Evolutionary conservation across 2,113 vertebrate genomes (phyloP).

Genomic region (Porphyrio hochstetteri): DNA sequence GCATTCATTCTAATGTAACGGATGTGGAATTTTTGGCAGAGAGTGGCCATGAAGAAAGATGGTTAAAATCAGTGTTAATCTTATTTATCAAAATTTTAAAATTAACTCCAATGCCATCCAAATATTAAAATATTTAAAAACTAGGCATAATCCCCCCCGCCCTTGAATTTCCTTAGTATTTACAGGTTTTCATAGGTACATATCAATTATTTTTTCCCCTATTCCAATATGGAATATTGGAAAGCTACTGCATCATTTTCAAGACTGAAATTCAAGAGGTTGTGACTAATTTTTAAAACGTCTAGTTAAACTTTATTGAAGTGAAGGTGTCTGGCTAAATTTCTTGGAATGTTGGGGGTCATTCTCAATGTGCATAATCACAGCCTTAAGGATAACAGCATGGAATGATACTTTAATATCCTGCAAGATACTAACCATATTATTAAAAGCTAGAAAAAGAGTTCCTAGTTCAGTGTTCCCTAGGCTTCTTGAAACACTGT

Average conservation of each 20-base stretch:
- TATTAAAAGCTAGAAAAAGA: not conserved
- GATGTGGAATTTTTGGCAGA: not conserved
- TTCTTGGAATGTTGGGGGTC: not conserved
- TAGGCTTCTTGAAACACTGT: not conserved
- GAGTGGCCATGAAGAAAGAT: not conserved
- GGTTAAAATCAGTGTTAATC: not conserved
- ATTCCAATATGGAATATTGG: not conserved
- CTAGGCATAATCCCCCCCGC: not conserved
- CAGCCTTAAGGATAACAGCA: not conserved
- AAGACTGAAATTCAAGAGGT: not conserved
- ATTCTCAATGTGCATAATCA: not conserved
- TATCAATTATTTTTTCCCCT: not conserved
- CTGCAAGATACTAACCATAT: not conserved
- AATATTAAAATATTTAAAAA: not conserved
- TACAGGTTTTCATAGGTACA: not conserved
- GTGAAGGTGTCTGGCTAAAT: not conserved
- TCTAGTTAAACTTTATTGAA: not conserved
- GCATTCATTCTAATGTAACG: not conserved
- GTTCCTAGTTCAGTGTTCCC: not conserved
- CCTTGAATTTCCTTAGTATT: rapidly evolving
- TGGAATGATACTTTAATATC: not conserved
- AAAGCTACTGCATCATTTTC: not conserved
- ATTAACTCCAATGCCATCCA: not conserved
- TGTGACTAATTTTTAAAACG: not conserved
- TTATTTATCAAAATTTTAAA: not conserved